Conservation (phyloP, 2,797 vertebrate species). For the Sebastes taczanowskii region DNA sequence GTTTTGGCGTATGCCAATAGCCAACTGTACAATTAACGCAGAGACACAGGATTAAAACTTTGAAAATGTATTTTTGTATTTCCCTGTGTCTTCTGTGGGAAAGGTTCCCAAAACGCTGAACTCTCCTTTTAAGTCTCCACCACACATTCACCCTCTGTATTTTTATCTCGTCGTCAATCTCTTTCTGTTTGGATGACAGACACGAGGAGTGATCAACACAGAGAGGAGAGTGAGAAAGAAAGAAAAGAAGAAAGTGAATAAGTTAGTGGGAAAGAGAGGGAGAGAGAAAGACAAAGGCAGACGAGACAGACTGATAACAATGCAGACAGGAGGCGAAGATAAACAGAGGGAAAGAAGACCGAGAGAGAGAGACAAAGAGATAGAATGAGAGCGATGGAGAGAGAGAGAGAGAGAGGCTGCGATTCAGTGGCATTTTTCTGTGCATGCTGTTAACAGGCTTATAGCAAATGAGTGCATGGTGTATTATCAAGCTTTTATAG, state of each 20-base stretch:
- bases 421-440: slow-evolving; percentile 66
- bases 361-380: slow-evolving; percentile 14
- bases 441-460: slow-evolving; percentile 78
- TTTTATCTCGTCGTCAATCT: slow-evolving; percentile 17
- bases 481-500: slow-evolving; percentile 74
- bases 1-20: too few species aligned
- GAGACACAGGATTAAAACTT: neutral
- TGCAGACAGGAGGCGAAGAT: slow-evolving; percentile 32
- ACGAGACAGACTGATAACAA: slow-evolving; percentile 37
- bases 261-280: slow-evolving; percentile 12
- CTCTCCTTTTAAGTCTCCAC: neutral
- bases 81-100: neutral
- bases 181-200: slow-evolving; percentile 1
- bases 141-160: neutral
- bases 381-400: neutral
- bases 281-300: slow-evolving; percentile 28
- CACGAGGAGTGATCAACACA: slow-evolving; percentile 23
- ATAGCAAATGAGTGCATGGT: slow-evolving; percentile 80
- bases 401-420: slow-evolving; percentile 17
- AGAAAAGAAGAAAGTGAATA: slow-evolving; percentile 4
- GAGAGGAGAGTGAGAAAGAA: slow-evolving; percentile 16
- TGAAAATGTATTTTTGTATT: neutral
- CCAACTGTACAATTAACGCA: neutral
- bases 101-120: neutral
- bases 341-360: slow-evolving; percentile 6